These are phyloP conservation scores for Eledona agricola DNA, from an alignment of 2,888 invertebrate genomes.

Conservation along the genomic window DNA sequence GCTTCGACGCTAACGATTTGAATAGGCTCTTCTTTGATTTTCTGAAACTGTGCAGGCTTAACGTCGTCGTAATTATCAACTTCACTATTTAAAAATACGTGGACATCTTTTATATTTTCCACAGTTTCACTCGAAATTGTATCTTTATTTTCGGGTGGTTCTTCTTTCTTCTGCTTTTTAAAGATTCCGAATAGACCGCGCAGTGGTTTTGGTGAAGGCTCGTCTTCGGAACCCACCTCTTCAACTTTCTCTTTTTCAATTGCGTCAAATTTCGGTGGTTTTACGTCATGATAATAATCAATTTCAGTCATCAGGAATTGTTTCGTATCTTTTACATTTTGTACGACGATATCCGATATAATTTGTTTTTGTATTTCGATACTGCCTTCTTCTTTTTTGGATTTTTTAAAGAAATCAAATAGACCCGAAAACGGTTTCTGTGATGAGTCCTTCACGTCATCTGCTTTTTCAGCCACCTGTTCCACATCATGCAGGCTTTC, in stretches of 20 bases:
- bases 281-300: no score
- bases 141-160: slow-evolving; percentile 3
- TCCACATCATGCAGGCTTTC: no score
- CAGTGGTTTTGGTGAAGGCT: slow-evolving; percentile 1
- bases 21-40: neutral
- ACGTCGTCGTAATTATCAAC: slow-evolving; percentile 42
- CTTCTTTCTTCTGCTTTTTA: slow-evolving; percentile 38
- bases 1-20: neutral
- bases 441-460: no score
- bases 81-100: slow-evolving; percentile 38
- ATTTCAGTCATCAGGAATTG: no score
- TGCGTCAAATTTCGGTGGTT: no score
- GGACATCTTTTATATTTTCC: slow-evolving; percentile 26
- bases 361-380: no score
- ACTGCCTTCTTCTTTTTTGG: slow-evolving; percentile 37
- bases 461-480: no score
- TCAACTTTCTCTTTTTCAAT: no score
- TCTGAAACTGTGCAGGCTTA: slow-evolving; percentile 30
- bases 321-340: no score
- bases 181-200: slow-evolving; percentile 27
- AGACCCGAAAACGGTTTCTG: slow-evolving; percentile 1
- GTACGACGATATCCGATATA: no score
- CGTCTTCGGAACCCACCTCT: no score
- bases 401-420: slow-evolving; percentile 36
- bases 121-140: slow-evolving; percentile 12